Percentiles rank a stretch among this genome's conserved stretches.
These are phyloP conservation scores for Podilymbus podiceps DNA, from an alignment of 2,113 vertebrate genomes.

Conservation along the genomic window DNA sequence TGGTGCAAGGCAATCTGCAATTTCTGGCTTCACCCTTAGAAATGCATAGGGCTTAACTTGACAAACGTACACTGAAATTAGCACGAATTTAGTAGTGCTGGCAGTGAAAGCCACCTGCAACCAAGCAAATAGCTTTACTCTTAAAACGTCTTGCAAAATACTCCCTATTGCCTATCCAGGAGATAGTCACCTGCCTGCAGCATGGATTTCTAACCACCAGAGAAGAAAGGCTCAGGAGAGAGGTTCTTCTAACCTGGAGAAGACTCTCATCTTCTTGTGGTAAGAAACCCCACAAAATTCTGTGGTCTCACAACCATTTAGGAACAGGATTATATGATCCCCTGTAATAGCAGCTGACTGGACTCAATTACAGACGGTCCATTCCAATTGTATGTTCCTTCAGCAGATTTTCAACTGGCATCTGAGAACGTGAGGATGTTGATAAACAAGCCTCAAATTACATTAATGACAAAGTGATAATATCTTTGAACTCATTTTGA, in stretches of 20 bases:
- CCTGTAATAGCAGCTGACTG: background rate
- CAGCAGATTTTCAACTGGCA: background rate
- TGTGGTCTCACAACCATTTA: too few relatives aligned
- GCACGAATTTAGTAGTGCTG: background rate
- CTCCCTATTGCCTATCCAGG: background rate
- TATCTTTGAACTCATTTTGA: background rate
- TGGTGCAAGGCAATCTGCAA: background rate
- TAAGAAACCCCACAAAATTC: background rate
- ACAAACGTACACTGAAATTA: background rate
- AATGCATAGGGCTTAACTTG: background rate
- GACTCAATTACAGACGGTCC: rapidly evolving
- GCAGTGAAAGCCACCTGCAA: background rate
- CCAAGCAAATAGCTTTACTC: background rate
- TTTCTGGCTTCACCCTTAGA: background rate
- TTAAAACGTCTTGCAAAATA: background rate
- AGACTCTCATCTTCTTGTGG: background rate
- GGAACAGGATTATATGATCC: background rate
- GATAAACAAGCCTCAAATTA: background rate
- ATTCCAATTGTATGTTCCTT: background rate
- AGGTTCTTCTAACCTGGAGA: background rate
- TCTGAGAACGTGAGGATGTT: background rate
- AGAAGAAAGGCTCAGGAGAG: background rate
- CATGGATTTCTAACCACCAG: background rate
- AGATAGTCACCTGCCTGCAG: background rate
- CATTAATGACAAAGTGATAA: background rate